Base-by-base conservation (phyloP, 2,888 invertebrate species). In the Caenorhabditis afra region DNA sequence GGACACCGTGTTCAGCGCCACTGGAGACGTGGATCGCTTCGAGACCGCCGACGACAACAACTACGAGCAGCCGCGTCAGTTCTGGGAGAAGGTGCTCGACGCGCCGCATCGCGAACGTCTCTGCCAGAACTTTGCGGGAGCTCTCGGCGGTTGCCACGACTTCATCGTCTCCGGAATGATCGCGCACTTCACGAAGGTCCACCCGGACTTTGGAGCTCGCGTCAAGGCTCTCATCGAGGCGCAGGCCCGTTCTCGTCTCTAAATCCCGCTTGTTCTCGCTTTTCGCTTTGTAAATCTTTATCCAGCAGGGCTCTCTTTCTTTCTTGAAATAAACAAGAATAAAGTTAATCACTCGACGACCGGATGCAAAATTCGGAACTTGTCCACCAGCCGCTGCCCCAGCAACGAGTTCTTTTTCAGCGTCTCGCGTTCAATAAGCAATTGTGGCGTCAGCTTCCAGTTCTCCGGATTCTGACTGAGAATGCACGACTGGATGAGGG, bases 11-110 rank as follows among this genome's bases (percentile, higher is more conserved):
- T 93, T 93, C 90, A 91, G 91, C 23, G 90, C 93, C 1, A 91
- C 93, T 65, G 97, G 95, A 0, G 95, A 96, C 89, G 94, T 95
- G 16, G 93, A 93, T 85, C 93, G 95, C 75, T 94, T 94, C 89
- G 94, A 94, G 75, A 94, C 93, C 3, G 94, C 95, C 90, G 87
- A 88, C n/a, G 96, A 96, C 85, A 96, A 97, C 90, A 96, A 98
- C 91, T 97, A 94, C 91, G 92, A 94, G 8, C 98, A 99, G 91
- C 94, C 94, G 0, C 93, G 94, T 20, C 90, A 91, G 0, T 95
- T 97, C 91, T 98, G 94, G 93, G 93, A 93, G 86, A 93, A 94
- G 87, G 95, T 95, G 5, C 93, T 97, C 87, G 94, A 93, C 81
- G 93, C 93, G 12, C 94, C 93, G 0, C 95, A 94, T 64, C 93